Evolutionary conservation across 2,113 vertebrate genomes (phyloP).

Genomic region (Myrmecophaga tridactyla): DNA sequence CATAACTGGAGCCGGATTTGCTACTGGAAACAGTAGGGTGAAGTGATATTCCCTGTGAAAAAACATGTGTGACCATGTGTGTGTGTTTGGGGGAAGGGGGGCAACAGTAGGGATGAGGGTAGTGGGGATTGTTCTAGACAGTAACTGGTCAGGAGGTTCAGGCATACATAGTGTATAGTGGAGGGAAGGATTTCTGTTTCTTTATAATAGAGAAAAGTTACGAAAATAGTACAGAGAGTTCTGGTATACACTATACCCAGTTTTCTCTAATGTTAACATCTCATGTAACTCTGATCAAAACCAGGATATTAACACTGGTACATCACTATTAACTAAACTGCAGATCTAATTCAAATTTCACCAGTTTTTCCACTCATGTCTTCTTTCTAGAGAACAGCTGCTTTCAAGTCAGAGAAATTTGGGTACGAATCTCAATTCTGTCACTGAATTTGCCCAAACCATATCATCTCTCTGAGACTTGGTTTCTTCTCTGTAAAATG

Average conservation of each 20-base stretch:
- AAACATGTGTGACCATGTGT: background rate
- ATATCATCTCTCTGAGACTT: background rate
- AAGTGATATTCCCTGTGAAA: background rate
- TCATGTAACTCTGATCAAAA: background rate
- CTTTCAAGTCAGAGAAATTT: background rate
- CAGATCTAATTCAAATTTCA: background rate
- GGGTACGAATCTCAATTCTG: background rate
- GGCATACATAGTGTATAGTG: accelerated
- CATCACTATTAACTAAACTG: background rate
- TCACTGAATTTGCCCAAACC: background rate
- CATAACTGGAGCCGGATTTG: background rate
- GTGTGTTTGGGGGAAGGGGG: background rate
- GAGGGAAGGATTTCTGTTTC: background rate
- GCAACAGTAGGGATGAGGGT: background rate
- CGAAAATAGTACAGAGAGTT: background rate
- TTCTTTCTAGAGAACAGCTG: background rate
- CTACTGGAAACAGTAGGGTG: background rate
- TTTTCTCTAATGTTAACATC: background rate
- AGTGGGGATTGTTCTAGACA: background rate
- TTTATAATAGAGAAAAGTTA: background rate
- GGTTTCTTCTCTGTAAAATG: background rate
- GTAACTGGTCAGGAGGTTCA: background rate
- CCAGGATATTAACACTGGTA: background rate
- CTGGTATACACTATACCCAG: accelerated
- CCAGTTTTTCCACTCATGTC: background rate